Evolutionary conservation across 2,888 invertebrate species (phyloP), one percentile per base, ranked within the genome.

Genomic region (Nipponacmea schrenckii): DNA sequence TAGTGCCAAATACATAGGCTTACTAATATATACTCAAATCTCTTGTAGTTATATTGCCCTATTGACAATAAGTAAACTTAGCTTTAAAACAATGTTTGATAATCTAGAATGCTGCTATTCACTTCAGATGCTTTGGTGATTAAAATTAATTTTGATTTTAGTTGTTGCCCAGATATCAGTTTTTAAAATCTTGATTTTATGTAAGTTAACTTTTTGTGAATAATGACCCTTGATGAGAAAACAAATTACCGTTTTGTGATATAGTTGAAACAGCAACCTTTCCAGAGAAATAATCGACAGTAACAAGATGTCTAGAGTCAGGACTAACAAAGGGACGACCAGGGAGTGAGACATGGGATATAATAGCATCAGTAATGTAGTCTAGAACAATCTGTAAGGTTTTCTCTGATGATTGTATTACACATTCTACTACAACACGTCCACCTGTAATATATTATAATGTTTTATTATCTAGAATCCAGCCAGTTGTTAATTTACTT

Each of bases 301-400:
- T 93, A 69, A 93, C 92, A 68, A 94, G 90, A 81, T 92, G 91
- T 74, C 93, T 90, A 39, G 93, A 93, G 87, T 94, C 93, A 0
- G 94, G 94, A 8, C 93, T 92, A 62, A 94, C 91, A 81, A 91
- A 91, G 0, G 93, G 93, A 68, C 74, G 78, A 7, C 86, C 86
- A 24, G 77, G 66, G 39, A 83, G 63, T 20, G 82, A 77, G 14
- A 78, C 67, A 39, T 82, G 81, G 17, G 79, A 77, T 17, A 84
- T 73, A 7, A 86, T 81, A 1, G 73, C 76, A 86, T 94, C 94
- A 1, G 93, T 94, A 75, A 94, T 89, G 84, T 93, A 93, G 88
- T 94, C 94, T 79, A 94, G 86, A 20, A 93, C 89, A 50, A 94
- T 88, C 87, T 94, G 93, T 0, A 83, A 72, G 1, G 81, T 78